Percentiles rank a stretch among this genome's conserved stretches.
These are phyloP conservation scores for Cuniculus paca DNA, from an alignment of 2,797 vertebrate species.

Conservation along the genomic window DNA sequence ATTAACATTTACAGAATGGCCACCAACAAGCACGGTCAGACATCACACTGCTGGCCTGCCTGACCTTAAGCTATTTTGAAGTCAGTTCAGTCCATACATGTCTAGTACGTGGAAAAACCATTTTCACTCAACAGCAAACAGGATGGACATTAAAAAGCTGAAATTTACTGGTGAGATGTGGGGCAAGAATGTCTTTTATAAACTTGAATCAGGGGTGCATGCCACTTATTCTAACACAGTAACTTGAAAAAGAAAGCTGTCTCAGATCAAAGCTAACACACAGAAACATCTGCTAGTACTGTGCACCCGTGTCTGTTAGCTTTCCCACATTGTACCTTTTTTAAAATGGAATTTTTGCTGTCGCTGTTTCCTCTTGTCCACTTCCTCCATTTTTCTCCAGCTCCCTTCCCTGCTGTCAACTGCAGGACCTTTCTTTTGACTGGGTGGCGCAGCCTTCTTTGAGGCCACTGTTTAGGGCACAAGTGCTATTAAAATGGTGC, in stretches of 20 bases:
- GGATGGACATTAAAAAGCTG: slow-evolving; percentile 69
- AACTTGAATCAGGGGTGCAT: slow-evolving; percentile 82
- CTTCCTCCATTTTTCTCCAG: slow-evolving; percentile 87
- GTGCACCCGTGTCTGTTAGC: slow-evolving; percentile 83
- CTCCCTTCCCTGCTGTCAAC: slow-evolving; percentile 86
- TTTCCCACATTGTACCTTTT: slow-evolving; percentile 82
- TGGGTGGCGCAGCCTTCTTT: slow-evolving; percentile 80
- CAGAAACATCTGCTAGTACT: slow-evolving; percentile 78
- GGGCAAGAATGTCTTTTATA: slow-evolving; percentile 74
- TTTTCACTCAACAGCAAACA: slow-evolving; percentile 80
- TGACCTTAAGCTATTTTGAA: slow-evolving; percentile 58
- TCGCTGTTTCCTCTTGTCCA: slow-evolving; percentile 85
- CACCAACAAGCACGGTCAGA: background rate
- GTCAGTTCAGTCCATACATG: slow-evolving; percentile 61
- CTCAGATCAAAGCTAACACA: slow-evolving; percentile 75
- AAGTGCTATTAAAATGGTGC: slow-evolving; percentile 83
- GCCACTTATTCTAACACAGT: slow-evolving; percentile 78
- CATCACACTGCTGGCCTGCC: slow-evolving; percentile 29
- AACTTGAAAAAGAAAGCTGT: slow-evolving; percentile 75
- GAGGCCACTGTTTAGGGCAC: slow-evolving; percentile 80
- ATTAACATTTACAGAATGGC: slow-evolving; percentile 54
- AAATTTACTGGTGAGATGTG: slow-evolving; percentile 78
- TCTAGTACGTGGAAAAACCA: slow-evolving; percentile 31
- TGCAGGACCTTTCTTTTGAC: slow-evolving; percentile 80
- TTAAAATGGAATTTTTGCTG: slow-evolving; percentile 82